Evolutionary conservation across 2,888 invertebrate genomes (phyloP), one percentile per base, ranked within the genome.

Genomic region (Drosophila nigricruria): DNA sequence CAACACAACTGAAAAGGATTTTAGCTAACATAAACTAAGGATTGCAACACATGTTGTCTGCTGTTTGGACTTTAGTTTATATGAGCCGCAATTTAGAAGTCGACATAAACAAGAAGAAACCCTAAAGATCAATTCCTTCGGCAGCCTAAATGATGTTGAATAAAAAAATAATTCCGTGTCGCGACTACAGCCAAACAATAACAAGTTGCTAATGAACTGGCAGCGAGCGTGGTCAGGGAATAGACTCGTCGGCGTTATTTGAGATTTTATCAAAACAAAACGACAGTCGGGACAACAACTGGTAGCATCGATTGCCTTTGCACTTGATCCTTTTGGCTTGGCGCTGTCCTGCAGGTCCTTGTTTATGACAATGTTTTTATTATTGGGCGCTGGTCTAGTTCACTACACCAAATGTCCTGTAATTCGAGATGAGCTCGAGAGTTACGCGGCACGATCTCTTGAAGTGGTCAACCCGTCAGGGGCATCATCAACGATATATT

Each of bases 251-350:
- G 25, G 30, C 60, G 86, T 80, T 88, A 86, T 77, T 88, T 86
- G 88, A 87, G 88, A 87, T 88, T 75, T 87, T 88, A 87, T 87
- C 86, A 87, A 88, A 87, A 87, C 86, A 87, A 79, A 74, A 66
- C 57, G 59, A 70, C 72, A 72, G 60, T 25, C 65, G 32, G 69
- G 52, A 59, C 70, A 54, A 68, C 50, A 65, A 56, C 20, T 66
- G 72, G 82, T 78, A 84, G 87, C 76, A 45, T 72, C 70, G 72
- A 76, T 71, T 61, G 65, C 59, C 73, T 71, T 1, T 61, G 34
- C 54, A 57, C 34, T 34, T 59, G 70, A 73, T 64, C 67, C 81
- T 65, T 68, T 49, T 9, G 9, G 16, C 38, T 65, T 87, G 88
- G 80, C 73, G 76, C 81, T 80, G 82, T 80, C 74, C 42, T 14